Evolutionary conservation across 2,113 vertebrate species (phyloP), one percentile per base, ranked within the genome.

Genomic region (Macrotis lagotis): DNA sequence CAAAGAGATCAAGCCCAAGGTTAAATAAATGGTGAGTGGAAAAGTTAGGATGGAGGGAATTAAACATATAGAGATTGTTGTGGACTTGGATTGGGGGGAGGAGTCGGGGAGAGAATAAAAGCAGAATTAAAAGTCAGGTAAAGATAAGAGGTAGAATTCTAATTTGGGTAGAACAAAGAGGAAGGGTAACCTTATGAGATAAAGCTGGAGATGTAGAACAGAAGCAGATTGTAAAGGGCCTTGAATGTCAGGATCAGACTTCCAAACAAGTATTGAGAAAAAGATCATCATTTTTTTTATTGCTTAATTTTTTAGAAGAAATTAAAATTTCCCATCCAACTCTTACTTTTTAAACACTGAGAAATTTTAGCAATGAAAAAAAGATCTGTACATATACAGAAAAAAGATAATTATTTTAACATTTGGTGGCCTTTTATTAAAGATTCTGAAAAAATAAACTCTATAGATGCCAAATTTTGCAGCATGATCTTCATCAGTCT

Each of bases 401-500:
- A 97, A 97, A 66, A 96, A 49, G 96, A 95, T 96, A 96, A 97
- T 97, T 97, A 97, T 96, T 96, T 97, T 97, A 98, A 96, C 97
- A 98, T 98, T 97, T 97, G 97, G 97, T 97, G 97, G 97, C 97
- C 97, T 98, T 98, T 98, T 97, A 98, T 98, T 98, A 98, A 97
- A 96, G 97, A 97, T 98, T 98, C 97, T 96, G 95, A 98, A 98
- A 97, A 98, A 96, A 98, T 97, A 97, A 98, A 98, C 96, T 98
- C 91, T 3, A 19, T 55, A 25, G 94, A 91, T 96, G 98, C 97
- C 98, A 98, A 97, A 94, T 95, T 94, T 95, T 95, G 94, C 96
- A 97, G 96, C 97, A 96, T 93, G 96, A 97, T 97, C 94, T 96
- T 97, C 96, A 91, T 93, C 97, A 98, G 96, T 98, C 96, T 98